Evolutionary conservation across 2,797 vertebrate genomes (phyloP).

Genomic region (Onychomys arenicola): DNA sequence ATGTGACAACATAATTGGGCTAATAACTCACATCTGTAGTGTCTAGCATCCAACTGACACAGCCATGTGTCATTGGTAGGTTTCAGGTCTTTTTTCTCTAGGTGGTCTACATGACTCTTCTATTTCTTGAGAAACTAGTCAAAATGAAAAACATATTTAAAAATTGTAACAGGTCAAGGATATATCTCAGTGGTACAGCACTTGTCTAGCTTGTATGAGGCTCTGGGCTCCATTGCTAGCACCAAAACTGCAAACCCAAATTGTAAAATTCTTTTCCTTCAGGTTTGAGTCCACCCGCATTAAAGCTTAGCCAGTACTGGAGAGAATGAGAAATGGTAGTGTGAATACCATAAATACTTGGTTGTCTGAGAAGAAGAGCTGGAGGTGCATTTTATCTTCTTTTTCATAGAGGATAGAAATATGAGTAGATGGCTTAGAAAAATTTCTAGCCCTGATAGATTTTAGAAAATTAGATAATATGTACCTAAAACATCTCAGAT

Average conservation of each 20-base stretch:
- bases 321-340: neutral
- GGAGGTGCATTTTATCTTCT: neutral
- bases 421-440: neutral
- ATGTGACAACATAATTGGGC: neutral
- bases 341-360: neutral
- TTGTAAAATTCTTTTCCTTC: slow-evolving; percentile 15
- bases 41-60: neutral
- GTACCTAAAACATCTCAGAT: neutral
- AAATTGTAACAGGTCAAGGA: neutral
- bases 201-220: neutral
- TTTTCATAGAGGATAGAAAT: neutral
- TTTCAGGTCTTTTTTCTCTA: slow-evolving; percentile 49
- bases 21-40: neutral
- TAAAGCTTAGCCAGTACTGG: slow-evolving; percentile 24
- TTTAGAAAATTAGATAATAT: slow-evolving; percentile 39
- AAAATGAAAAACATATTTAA: slow-evolving; percentile 69
- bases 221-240: neutral
- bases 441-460: neutral
- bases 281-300: neutral
- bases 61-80: neutral
- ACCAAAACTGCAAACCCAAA: neutral
- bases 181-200: neutral
- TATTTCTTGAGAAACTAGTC: slow-evolving; percentile 46
- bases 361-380: neutral
- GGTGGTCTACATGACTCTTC: slow-evolving; percentile 6